Percentiles rank a stretch among this genome's conserved stretches.
phyloP scores from a whole-genome alignment of 1,140 invertebrate genomes.

The Phymorhynchus buccinoides region DNA sequence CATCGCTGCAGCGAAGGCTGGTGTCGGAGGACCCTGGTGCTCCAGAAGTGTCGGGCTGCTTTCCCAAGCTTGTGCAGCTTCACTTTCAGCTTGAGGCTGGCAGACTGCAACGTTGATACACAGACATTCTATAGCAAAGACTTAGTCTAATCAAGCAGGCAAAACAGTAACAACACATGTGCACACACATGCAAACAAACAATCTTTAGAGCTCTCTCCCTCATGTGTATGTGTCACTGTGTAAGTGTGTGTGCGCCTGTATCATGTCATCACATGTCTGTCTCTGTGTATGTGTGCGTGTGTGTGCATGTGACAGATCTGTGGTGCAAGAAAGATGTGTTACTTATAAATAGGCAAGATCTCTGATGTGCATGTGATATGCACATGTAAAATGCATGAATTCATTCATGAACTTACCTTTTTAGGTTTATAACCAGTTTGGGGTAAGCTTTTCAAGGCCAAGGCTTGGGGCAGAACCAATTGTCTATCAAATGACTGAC shows the following conservation, averaged over 20 bases:
- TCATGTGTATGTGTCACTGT: not conserved
- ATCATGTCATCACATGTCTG: no score
- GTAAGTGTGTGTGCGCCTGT: no score
- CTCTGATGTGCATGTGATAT: not conserved
- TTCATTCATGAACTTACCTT: not conserved
- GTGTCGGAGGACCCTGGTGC: not conserved
- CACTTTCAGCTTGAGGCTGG: slow-evolving; percentile 14
- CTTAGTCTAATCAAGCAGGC: no score
- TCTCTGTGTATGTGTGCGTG: not conserved
- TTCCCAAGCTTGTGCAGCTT: not conserved
- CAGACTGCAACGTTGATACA: slow-evolving; percentile 14
- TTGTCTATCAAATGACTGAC: not conserved
- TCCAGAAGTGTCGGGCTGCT: not conserved
- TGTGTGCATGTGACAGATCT: not conserved
- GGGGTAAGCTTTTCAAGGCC: not conserved
- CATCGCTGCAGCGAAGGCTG: slow-evolving; percentile 15
- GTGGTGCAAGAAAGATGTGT: not conserved
- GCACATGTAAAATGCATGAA: not conserved
- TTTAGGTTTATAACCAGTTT: not conserved
- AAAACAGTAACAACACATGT: not conserved
- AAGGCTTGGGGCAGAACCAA: not conserved
- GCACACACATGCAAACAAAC: not conserved
- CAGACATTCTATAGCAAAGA: not conserved
- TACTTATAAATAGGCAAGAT: not conserved
- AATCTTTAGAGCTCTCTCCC: not conserved